Evolutionary conservation across 2,888 invertebrate genomes (phyloP), one percentile per base, ranked within the genome.

Genomic region (Gymnocheta viridis): DNA sequence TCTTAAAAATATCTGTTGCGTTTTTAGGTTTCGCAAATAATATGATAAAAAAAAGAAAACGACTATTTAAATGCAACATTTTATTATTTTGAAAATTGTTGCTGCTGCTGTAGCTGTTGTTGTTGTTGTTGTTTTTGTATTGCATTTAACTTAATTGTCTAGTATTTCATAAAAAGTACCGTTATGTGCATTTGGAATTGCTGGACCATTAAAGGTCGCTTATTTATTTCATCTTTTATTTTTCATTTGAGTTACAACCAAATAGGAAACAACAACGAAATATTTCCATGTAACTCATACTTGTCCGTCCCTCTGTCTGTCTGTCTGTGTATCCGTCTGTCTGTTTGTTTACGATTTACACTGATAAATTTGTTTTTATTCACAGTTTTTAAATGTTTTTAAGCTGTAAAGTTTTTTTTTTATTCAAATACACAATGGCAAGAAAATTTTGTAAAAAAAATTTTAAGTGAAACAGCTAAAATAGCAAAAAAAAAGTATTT

Each of bases 151-250:
- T 77, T 58, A 81, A 81, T 77, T 81, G 84, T 81, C 84, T 84
- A 81, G 80, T 73, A 78, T 84, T 81, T 81, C 81, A 77, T 69
- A 78, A 77, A 77, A 81, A 58, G 66, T 84, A 84, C 84, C 77
- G 77, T 84, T 81, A 81, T 74, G 22, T 84, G 81, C 84, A 84
- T 82, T 85, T 85, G 86, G 62, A 89, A 87, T 89, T 86, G 88
- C 90, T 90, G 90, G 90, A 89, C 89, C 90, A 90, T 89, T 90
- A 89, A 90, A 90, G 90, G 90, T 90, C 90, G 89, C 87, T 89
- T 87, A 88, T 88, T 87, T 88, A 87, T 86, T 88, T 14, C 41
- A 27, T 67, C 10, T 22, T 44, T 32, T 32, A n/a, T 56, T 58
- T 14, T 56, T n/a, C 24, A 86, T 88, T 86, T 88, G 51, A 14